Base-by-base conservation (phyloP, 2,888 invertebrate genomes). In the Athalia cordata region DNA sequence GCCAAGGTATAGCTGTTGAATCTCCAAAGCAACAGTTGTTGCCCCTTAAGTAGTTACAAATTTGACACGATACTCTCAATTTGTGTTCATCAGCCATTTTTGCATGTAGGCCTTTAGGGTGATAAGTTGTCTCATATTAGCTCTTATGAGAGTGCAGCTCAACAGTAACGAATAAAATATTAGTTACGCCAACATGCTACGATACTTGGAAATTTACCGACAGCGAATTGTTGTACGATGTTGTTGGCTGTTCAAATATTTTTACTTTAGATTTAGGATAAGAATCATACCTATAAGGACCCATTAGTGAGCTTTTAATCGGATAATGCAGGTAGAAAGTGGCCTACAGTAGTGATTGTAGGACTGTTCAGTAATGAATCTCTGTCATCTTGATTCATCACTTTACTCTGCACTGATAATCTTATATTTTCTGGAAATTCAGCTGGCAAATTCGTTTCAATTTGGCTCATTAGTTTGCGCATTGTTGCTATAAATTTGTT, bases 161-260 rank as follows among this genome's bases (percentile, higher is more conserved):
- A 9, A 62, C 43, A 11, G 43, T 29, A 7, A 52, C 11, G 3
- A 52, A 9, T 52, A 9, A 52, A 9, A 64, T 64, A 64, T 45
- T n/a, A 43, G n/a, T 64, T 11, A 64, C 45, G 64, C 45, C 43
- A n/a, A 45, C 5, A 64, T 64, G 29, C 29, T 29, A 29, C 11
- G 11, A n/a, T 6, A 64, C 6, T n/a, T 64, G 43, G 45, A 64
- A 64, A 47, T 64, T 64, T 45, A 45, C 43, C 45, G 45, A 45
- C 64, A 64, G 45, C 43, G 64, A n/a, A 64, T 64, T 64, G 64
- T 64, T 64, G 64, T 64, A 64, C 45, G 64, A 64, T 64, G 64
- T 64, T 64, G 64, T 64, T 64, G 64, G 64, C 64, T 64, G 64
- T 64, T 64, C 64, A 64, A 64, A 64, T 64, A 45, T 64, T 64